Evolutionary conservation across 2,113 vertebrate genomes (phyloP).

Genomic region (Emydocephalus ijimae): DNA sequence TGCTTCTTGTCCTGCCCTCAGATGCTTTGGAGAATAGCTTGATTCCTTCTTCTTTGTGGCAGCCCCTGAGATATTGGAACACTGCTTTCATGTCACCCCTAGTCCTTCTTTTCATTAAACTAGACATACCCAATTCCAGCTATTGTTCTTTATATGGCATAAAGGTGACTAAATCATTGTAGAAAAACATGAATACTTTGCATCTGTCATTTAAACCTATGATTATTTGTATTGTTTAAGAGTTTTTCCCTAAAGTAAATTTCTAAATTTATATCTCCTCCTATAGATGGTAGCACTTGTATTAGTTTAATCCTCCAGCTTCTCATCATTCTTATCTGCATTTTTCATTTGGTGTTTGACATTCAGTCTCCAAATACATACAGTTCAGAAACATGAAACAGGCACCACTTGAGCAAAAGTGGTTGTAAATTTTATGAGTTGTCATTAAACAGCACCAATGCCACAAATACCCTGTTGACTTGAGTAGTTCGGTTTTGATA

Average conservation of each 20-base stretch:
- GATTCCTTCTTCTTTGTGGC: no score
- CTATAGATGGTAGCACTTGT: neutral
- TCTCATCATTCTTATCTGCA: neutral
- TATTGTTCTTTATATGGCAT: neutral
- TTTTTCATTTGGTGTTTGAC: slow-evolving; percentile 22
- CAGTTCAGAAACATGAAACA: neutral
- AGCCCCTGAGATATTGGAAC: no score
- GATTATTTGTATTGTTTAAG: neutral
- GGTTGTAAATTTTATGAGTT: neutral
- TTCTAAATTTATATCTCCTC: neutral
- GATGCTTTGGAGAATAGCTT: no score
- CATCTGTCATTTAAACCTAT: neutral
- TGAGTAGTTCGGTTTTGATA: neutral
- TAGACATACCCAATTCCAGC: no score
- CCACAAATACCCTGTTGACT: neutral
- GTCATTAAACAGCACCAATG: slow-evolving; percentile 3
- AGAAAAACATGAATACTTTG: neutral
- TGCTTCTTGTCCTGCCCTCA: no score
- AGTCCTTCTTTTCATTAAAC: no score
- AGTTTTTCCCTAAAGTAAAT: neutral
- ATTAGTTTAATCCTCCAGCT: neutral
- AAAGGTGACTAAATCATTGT: neutral
- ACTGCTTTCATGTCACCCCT: no score
- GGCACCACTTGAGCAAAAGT: neutral
- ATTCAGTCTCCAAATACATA: neutral